A percentile compares a stretch with the other conserved stretches of the same genome.
Conservation (phyloP, 2,888 invertebrate genomes). For the Adela reaumurella region DNA sequence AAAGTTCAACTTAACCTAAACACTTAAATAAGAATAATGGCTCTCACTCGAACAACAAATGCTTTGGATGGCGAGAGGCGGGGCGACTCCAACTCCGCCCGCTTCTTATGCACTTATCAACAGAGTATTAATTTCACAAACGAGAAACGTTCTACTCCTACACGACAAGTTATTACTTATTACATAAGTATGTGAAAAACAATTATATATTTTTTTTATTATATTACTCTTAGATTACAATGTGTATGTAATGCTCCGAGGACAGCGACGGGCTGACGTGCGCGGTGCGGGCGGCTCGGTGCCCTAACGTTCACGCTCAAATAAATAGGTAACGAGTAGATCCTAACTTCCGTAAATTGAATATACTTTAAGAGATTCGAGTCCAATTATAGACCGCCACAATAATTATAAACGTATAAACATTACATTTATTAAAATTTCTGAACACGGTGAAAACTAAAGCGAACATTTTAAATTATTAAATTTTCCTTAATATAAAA, state of each 20-base stretch:
- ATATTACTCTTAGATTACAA: constrained; percentile 34
- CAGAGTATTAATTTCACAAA: constrained; percentile 17
- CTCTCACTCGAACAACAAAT: constrained; percentile 54
- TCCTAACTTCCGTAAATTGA: background rate
- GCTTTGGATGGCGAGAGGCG: constrained; percentile 33
- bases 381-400: background rate
- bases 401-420: background rate
- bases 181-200: constrained; percentile 50
- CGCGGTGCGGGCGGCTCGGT: constrained; percentile 11
- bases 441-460: background rate
- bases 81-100: background rate
- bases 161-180: constrained; percentile 45
- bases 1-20: constrained; percentile 54
- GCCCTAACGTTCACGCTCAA: background rate
- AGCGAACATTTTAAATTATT: background rate
- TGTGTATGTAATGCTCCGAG: constrained; percentile 25
- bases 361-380: background rate
- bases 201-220: constrained; percentile 37
- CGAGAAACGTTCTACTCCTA: constrained; percentile 35
- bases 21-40: constrained; percentile 54
- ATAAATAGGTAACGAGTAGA: background rate
- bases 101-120: background rate
- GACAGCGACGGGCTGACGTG: constrained; percentile 21
- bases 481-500: constrained; percentile 29
- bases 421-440: background rate